Percentiles rank a stretch among this genome's conserved stretches.
These are phyloP conservation scores for Rhimphoctona megacephalus DNA, from an alignment of 2,888 invertebrate species.

Conservation along the genomic window DNA sequence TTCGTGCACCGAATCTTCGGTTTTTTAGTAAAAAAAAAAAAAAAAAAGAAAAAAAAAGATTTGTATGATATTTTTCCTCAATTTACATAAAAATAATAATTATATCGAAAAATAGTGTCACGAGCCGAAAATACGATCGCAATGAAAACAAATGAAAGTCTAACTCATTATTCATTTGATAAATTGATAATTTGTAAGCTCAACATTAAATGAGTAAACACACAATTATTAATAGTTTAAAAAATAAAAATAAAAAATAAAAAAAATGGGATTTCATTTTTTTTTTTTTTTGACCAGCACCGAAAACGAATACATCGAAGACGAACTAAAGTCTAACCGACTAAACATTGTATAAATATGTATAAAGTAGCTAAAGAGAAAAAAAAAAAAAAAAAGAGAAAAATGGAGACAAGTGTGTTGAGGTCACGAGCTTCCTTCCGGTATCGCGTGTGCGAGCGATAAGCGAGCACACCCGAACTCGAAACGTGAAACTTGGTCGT, in stretches of 20 bases:
- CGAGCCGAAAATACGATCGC: too few species aligned
- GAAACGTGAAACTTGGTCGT: too few species aligned
- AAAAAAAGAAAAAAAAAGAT: too few species aligned
- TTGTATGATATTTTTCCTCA: too few species aligned
- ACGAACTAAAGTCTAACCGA: neutral
- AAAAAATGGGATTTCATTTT: too few species aligned
- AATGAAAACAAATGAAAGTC: too few species aligned
- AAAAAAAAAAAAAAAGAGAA: slow-evolving; percentile 10
- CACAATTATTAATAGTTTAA: neutral
- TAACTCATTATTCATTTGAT: too few species aligned
- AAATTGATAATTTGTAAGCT: too few species aligned
- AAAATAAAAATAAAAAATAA: neutral
- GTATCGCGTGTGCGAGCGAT: neutral
- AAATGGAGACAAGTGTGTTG: slow-evolving; percentile 51
- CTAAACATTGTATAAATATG: slow-evolving; percentile 32
- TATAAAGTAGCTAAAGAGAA: slow-evolving; percentile 5
- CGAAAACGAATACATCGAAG: neutral
- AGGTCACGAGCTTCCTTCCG: slow-evolving; percentile 64
- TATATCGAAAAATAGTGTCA: too few species aligned
- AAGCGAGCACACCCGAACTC: neutral
- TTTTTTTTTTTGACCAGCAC: neutral
- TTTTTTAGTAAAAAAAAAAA: neutral
- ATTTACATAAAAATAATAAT: too few species aligned
- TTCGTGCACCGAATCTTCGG: neutral
- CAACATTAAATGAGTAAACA: neutral